Evolutionary conservation across 2,888 invertebrate genomes (phyloP).

Genomic region (Caenorhabditis sulstoni): DNA sequence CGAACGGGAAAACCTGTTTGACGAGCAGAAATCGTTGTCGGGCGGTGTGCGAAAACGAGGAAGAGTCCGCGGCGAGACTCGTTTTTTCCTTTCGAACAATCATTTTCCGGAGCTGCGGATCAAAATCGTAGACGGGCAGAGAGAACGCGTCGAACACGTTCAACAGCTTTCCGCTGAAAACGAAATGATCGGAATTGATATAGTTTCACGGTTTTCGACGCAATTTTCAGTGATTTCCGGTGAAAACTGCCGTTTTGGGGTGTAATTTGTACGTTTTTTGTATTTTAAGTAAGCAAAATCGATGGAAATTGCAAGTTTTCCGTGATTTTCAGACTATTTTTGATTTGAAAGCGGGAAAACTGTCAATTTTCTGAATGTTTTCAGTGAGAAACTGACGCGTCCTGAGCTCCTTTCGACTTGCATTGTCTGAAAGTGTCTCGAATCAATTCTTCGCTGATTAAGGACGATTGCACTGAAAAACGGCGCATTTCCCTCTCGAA

Average conservation of each 20-base stretch:
- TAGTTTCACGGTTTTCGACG: no score
- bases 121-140: conserved; percentile 52
- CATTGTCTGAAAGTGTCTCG: conserved; percentile 56
- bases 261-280: no score
- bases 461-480: conserved; percentile 51
- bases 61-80: conserved; percentile 35
- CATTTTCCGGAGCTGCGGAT: conserved; percentile 62
- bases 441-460: conserved; percentile 53
- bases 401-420: conserved; percentile 56
- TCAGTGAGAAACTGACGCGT: conserved; percentile 52
- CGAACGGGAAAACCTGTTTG: conserved; percentile 40
- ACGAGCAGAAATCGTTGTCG: conserved; percentile 66
- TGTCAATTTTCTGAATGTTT: no score
- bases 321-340: no score
- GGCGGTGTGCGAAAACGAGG: conserved; percentile 46
- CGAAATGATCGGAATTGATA: background rate
- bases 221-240: no score
- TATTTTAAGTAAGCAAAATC: no score
- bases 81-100: conserved; percentile 41
- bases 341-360: no score
- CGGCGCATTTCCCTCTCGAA: background rate
- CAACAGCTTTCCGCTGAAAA: conserved; percentile 63
- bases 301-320: no score
- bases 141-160: conserved; percentile 68
- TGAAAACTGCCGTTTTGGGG: background rate